These are phyloP conservation scores for Seladonia tumulorum DNA, from an alignment of 2,888 invertebrate genomes.

Conservation along the genomic window DNA sequence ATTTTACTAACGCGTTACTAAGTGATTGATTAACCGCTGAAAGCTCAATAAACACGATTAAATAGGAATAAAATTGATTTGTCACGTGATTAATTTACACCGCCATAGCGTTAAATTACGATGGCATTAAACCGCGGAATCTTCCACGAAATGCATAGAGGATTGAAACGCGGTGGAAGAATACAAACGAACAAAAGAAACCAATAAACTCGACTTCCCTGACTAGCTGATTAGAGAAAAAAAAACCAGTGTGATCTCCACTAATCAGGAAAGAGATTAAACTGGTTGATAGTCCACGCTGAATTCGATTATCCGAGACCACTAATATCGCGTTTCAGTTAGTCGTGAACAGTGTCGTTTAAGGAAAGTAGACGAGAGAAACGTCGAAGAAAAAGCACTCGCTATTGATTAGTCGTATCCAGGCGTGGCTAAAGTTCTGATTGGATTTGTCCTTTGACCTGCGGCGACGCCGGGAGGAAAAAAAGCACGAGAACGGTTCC, in stretches of 20 bases:
- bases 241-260: background rate
- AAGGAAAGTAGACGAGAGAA: background rate
- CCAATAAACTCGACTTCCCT: background rate
- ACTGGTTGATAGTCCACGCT: background rate
- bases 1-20: no score
- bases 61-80: background rate
- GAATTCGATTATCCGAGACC: background rate
- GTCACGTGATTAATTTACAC: background rate
- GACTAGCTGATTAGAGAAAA: background rate
- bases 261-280: background rate
- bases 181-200: background rate
- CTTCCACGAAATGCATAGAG: background rate
- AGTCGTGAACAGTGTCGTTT: background rate
- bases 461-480: background rate
- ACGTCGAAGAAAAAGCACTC: no score
- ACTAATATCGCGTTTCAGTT: background rate
- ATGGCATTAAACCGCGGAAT: background rate
- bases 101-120: background rate
- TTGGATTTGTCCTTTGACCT: background rate
- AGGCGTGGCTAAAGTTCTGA: background rate
- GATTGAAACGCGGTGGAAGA: background rate
- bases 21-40: no score
- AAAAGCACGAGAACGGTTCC: conserved; percentile 39
- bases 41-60: no score
- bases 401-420: background rate